These are phyloP conservation scores for Diuraphis noxia DNA, from an alignment of 1,140 invertebrate species.

Conservation along the genomic window DNA sequence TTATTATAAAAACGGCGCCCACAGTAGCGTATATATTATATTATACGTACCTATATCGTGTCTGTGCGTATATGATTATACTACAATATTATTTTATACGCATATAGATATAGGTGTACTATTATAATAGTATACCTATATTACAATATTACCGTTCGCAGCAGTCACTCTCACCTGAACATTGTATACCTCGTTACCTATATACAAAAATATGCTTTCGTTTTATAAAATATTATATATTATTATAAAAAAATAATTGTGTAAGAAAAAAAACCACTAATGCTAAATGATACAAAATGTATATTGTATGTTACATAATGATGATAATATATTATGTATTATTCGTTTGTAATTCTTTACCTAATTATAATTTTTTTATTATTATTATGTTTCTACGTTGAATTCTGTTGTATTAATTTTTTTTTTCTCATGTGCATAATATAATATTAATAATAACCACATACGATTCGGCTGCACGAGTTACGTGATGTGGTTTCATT, in stretches of 20 bases:
- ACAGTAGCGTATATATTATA: constrained; percentile 5
- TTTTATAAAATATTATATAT: background rate
- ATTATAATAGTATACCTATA: background rate
- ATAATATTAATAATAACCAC: background rate
- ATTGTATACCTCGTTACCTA: constrained; percentile 25
- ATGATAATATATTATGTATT: background rate
- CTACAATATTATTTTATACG: background rate
- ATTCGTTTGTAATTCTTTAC: background rate
- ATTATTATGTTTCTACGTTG: background rate
- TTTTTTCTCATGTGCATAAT: background rate
- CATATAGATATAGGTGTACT: background rate
- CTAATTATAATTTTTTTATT: background rate
- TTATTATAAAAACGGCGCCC: background rate
- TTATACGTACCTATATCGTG: background rate
- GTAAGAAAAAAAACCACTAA: background rate
- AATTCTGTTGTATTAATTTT: background rate
- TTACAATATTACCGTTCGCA: background rate
- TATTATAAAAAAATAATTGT: constrained; percentile 3
- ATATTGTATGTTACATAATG: background rate
- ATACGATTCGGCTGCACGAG: background rate
- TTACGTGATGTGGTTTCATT: constrained; percentile 19
- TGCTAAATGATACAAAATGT: background rate
- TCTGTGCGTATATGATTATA: background rate
- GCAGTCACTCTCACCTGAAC: background rate
- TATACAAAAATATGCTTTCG: background rate